Evolutionary conservation across 2,113 vertebrate species (phyloP).

Genomic region (Psephotus haematonotus): DNA sequence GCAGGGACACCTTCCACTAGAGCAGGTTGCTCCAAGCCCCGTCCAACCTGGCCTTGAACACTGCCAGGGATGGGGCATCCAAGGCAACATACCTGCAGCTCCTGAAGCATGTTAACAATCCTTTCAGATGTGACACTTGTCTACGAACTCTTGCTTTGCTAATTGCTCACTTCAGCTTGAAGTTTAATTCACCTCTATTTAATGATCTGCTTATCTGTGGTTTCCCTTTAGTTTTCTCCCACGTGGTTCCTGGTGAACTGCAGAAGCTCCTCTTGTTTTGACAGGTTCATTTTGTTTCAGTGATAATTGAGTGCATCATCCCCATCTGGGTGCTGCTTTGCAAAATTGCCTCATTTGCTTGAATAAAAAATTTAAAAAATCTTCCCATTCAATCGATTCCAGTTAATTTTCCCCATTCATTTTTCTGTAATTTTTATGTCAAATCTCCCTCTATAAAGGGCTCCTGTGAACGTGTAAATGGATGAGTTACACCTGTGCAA

Average conservation of each 20-base stretch:
- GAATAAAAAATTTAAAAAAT: not conserved
- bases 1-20: not conserved
- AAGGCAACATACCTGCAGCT: not conserved
- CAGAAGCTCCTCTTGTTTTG: not conserved
- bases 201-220: not conserved
- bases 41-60: not conserved
- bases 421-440: not conserved
- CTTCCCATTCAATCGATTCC: not conserved
- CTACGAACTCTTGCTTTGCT: not conserved
- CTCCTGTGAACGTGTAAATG: not conserved
- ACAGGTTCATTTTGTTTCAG: not conserved
- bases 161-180: not conserved
- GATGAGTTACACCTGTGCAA: not conserved
- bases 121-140: not conserved
- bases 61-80: not conserved
- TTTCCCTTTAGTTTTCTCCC: not conserved
- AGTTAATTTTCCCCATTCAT: not conserved
- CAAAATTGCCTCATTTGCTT: not conserved
- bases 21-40: not conserved
- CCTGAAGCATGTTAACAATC: not conserved
- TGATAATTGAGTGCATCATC: not conserved
- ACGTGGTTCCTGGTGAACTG: not conserved
- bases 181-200: not conserved
- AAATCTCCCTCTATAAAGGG: not conserved
- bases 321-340: not conserved